Conservation (phyloP, 2,113 vertebrate genomes). For the Halcyon senegalensis region DNA sequence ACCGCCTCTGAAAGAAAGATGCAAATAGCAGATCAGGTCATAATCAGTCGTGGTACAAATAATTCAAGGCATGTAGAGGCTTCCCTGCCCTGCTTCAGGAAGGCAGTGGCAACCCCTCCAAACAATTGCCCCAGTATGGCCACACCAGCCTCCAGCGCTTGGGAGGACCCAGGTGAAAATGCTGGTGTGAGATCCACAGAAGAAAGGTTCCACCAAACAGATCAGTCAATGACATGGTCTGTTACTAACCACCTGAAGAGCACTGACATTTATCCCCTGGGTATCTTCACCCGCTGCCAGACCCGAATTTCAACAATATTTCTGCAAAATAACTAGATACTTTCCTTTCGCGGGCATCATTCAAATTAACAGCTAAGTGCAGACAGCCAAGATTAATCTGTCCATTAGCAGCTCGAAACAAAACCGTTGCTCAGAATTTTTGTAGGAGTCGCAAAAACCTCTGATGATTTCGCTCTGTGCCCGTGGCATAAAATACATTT, state of each 20-base stretch:
- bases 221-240: background rate
- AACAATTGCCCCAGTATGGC: background rate
- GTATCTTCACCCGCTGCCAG: background rate
- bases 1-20: background rate
- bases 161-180: background rate
- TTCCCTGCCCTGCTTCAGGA: background rate
- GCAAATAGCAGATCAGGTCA: background rate
- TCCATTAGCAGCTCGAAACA: conserved; percentile 31
- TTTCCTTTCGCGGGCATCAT: background rate
- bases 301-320: conserved; percentile 15
- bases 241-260: background rate
- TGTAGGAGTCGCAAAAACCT: conserved; percentile 7
- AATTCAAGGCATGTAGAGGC: background rate
- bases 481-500: background rate
- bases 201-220: background rate
- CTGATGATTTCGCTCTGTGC: background rate
- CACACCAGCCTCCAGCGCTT: fast-evolving
- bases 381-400: conserved; percentile 33
- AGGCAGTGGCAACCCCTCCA: background rate
- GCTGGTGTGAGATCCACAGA: background rate
- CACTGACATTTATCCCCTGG: background rate
- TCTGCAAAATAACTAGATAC: conserved; percentile 38
- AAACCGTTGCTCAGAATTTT: background rate
- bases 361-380: conserved; percentile 28
- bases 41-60: fast-evolving